These are phyloP conservation scores for Euglossa dilemma DNA, from an alignment of 1,140 invertebrate genomes.

Conservation along the genomic window DNA sequence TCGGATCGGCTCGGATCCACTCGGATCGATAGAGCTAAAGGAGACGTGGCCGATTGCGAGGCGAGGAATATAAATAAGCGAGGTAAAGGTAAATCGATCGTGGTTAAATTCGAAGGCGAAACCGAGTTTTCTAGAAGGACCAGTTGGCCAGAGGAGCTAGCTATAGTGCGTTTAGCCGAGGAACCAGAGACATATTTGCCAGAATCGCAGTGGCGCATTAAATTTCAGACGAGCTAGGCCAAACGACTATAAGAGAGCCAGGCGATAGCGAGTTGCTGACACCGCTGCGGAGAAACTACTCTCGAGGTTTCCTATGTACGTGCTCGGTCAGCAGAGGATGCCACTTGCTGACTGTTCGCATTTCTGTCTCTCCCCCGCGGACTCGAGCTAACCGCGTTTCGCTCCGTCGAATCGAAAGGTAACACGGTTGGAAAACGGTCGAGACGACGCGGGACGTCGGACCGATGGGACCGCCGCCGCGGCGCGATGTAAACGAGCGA, in stretches of 20 bases:
- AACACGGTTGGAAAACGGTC: slow-evolving; percentile 35
- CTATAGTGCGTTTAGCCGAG: not conserved
- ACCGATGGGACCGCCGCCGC: not conserved
- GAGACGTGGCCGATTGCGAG: no score
- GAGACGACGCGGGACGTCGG: no score
- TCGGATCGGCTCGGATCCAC: no score
- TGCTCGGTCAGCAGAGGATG: slow-evolving; percentile 51
- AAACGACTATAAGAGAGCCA: slow-evolving; percentile 46
- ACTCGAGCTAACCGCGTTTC: slow-evolving; percentile 15
- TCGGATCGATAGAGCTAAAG: no score
- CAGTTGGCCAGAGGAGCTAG: not conserved
- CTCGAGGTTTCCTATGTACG: slow-evolving; percentile 53
- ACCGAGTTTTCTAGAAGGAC: not conserved
- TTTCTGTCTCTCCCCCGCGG: slow-evolving; percentile 36
- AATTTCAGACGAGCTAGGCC: slow-evolving; percentile 37
- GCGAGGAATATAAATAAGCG: no score
- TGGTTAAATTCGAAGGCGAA: no score
- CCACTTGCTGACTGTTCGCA: slow-evolving; percentile 51
- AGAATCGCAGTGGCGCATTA: slow-evolving; percentile 6
- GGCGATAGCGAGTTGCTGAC: slow-evolving; percentile 57
- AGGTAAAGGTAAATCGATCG: no score
- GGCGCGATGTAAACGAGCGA: no score
- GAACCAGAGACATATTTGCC: not conserved
- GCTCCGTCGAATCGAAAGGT: slow-evolving; percentile 43
- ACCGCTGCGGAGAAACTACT: slow-evolving; percentile 49